Conservation (phyloP, 2,888 invertebrate genomes). For the Netelia inedita region DNA sequence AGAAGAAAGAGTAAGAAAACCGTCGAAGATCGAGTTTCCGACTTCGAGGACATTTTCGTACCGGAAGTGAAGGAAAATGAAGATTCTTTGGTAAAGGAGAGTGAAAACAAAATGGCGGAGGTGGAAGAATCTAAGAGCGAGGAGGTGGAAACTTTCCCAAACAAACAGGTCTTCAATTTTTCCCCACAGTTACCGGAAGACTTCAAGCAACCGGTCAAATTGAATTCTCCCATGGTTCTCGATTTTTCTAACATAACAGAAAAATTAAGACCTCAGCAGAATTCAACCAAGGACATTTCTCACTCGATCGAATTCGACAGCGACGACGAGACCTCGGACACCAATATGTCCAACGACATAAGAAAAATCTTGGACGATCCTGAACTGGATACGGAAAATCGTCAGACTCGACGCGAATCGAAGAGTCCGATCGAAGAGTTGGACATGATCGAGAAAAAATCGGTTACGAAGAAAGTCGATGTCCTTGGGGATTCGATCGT, state of each 20-base stretch:
- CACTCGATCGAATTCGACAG: slow-evolving; percentile 75
- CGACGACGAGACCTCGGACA: slow-evolving; percentile 76
- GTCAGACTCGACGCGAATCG: slow-evolving; percentile 44
- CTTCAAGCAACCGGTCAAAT: slow-evolving; percentile 21
- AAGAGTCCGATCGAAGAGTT: neutral
- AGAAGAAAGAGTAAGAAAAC: slow-evolving; percentile 37
- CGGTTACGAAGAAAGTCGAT: neutral
- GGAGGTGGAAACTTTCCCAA: slow-evolving; percentile 2
- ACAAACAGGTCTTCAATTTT: slow-evolving; percentile 21
- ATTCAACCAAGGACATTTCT: slow-evolving; percentile 56
- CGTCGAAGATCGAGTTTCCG: neutral
- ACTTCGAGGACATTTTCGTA: neutral
- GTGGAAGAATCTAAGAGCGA: slow-evolving; percentile 22
- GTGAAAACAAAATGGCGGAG: neutral
- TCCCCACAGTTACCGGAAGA: slow-evolving; percentile 7
- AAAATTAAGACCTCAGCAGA: slow-evolving; percentile 69
- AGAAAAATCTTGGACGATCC: slow-evolving; percentile 76
- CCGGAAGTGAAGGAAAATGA: neutral
- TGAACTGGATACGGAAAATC: slow-evolving; percentile 72
- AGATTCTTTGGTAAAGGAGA: neutral
- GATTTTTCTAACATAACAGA: slow-evolving; percentile 70
- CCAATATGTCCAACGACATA: slow-evolving; percentile 76
- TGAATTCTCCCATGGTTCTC: slow-evolving; percentile 46
- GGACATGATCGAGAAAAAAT: neutral
- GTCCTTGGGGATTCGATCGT: neutral